These are phyloP conservation scores for Acronicta psi DNA, from an alignment of 2,888 invertebrate genomes.

Conservation along the genomic window DNA sequence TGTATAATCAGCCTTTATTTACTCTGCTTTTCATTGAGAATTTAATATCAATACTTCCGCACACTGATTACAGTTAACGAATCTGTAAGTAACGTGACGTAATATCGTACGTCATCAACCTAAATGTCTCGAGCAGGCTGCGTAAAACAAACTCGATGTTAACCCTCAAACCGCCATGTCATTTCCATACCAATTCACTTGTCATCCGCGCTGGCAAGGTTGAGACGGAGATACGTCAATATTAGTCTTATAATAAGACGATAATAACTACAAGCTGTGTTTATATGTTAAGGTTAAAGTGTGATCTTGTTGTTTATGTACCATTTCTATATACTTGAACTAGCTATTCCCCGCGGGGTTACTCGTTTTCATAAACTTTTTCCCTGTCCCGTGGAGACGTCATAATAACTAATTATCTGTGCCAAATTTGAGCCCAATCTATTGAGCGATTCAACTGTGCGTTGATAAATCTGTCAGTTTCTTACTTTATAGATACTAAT, in stretches of 20 bases:
- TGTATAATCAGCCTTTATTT: too few relatives aligned
- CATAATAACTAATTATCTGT: too few relatives aligned
- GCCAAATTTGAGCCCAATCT: too few relatives aligned
- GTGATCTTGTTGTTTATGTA: too few relatives aligned
- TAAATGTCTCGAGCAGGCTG: background rate
- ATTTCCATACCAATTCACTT: slow-evolving; percentile 59
- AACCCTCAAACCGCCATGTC: slow-evolving; percentile 25
- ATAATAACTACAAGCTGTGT: slow-evolving; percentile 1
- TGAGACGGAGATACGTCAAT: slow-evolving; percentile 24
- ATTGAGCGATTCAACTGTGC: too few relatives aligned
- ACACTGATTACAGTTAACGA: background rate
- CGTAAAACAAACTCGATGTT: background rate
- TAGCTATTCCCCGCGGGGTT: too few relatives aligned
- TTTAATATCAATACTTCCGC: background rate
- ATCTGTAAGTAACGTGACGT: slow-evolving; percentile 1
- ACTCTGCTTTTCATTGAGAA: too few relatives aligned
- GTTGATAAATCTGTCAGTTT: too few relatives aligned
- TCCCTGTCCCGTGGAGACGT: too few relatives aligned
- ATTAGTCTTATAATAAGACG: slow-evolving; percentile 10
- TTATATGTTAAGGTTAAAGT: slow-evolving; percentile 17
- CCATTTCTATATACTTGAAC: too few relatives aligned
- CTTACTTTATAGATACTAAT: too few relatives aligned
- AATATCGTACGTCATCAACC: background rate
- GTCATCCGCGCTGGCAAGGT: slow-evolving; percentile 37
- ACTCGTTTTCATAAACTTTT: too few relatives aligned